Base-by-base conservation (phyloP, 35 echinoderm and acorn worm genomes). In the Lytechinus pictus region DNA sequence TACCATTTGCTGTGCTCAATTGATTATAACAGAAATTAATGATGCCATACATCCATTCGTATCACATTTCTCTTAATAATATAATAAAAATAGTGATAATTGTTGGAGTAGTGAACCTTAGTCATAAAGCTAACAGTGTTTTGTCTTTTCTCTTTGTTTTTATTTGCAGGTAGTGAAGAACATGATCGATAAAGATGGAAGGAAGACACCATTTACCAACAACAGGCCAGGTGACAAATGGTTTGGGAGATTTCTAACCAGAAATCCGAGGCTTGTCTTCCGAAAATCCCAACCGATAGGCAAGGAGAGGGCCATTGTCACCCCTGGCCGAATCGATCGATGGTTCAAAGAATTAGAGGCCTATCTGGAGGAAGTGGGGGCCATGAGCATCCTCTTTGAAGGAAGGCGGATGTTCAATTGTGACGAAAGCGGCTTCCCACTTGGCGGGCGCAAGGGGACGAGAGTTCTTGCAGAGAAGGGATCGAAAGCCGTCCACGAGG, bases 381-480 rank as follows among this genome's bases (percentile, higher is more conserved):
- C 87, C 6, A 89, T 10, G 19, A 89, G 87, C 87, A 5, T 27
- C 13, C 8, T 89, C 5, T 28, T 29, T 14, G 87, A 89, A 14
- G 6, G 27, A 53, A 27, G 19, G 11, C 27, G 87, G 27, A 4
- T 89, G 5, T 89, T 89, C n/a, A 89, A 89, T 28, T 8, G 87
- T 4, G 87, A 89, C 4, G 87, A 89, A 21, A 28, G 7, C 0
- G 87, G 87, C 4, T 89, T 89, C 13, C 7, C 87, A 11, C 21
- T 89, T 53, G 87, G 87, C 9, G 27, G 87, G 27, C 6, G 52
- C 3, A 9, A 7, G 9, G 87, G 87, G 6, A 89, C 87, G 0
- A 27, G 87, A 28, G 87, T 89, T 14, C 87, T 89, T 11, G 87
- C 87, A 10, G 87, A 89, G 16, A 89, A 89, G 87, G 87, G 87